Base-by-base conservation (phyloP, 1,140 invertebrate species). In the Bombus superbus region DNA sequence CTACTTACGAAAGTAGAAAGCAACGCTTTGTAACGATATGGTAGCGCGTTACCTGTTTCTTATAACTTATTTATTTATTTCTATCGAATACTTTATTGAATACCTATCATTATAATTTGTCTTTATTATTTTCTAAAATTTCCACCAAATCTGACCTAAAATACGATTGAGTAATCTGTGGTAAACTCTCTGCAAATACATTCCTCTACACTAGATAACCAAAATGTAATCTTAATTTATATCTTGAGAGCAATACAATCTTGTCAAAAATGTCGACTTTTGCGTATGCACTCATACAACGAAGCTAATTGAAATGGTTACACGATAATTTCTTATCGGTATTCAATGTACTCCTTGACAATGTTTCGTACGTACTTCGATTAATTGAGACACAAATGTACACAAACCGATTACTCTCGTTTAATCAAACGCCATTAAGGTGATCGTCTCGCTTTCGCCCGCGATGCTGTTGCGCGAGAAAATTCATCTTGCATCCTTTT, bases 1-100 rank as follows among this genome's bases (percentile, higher is more conserved):
- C 83, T 80, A 85, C 83, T 85, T 38, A 32, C 38, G 42, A n/a
- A 38, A 47, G 66, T 35, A 22, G 64, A 77, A 71, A 53, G 18
- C 42, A 38, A 22, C 44, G 32, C 3, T 25, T 25, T 10, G n/a
- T 10, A 13, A 44, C 25, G 28, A 22, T 76, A 59, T 32, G 47
- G 4, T 10, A 53, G 35, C 32, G 2, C 25, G 42, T 10, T 35
- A 75, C 25, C 47, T 57, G 9, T 53, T 40, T 57, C 6, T 35
- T 13, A 8, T 10, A 25, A 32, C 11, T 10, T 53, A 8, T 53
- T 53, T 53, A 32, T 64, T 62, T 62, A n/a, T 1, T 62, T 62
- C 3, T n/a, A 11, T 62, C 11, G 28, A 11, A 62, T n/a, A 13
- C 11, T n/a, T n/a, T n/a, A 62, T 62, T 28, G 18, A 53, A 53